phyloP scores from a whole-genome alignment of 2,113 vertebrate genomes.

The Syrrhaptes paradoxus region DNA sequence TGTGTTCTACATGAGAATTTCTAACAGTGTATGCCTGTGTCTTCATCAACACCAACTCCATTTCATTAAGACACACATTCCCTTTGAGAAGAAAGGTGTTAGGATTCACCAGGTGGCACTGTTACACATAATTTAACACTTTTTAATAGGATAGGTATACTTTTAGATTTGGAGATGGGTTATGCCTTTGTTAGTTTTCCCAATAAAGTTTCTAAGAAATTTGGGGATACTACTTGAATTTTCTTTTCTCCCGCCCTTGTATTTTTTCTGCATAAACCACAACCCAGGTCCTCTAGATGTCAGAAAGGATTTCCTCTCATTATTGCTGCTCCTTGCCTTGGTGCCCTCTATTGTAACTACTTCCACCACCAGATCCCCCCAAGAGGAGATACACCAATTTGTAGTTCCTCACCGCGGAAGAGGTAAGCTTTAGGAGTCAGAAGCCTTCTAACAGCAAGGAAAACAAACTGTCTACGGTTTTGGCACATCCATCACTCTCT shows the following conservation, averaged over 20 bases:
- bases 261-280: not conserved
- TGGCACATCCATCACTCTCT: not conserved
- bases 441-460: not conserved
- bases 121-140: conserved; percentile 30
- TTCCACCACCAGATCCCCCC: not conserved
- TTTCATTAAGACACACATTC: not conserved
- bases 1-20: not conserved
- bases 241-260: not conserved
- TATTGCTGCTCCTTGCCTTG: not conserved
- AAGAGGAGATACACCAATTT: not conserved
- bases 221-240: not conserved
- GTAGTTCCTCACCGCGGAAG: not conserved
- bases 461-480: not conserved
- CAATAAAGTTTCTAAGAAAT: not conserved
- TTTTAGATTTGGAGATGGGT: not conserved
- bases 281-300: not conserved
- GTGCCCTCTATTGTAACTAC: not conserved
- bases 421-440: not conserved
- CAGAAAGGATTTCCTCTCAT: not conserved
- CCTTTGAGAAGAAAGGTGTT: not conserved
- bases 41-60: not conserved
- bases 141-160: not conserved
- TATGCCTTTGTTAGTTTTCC: not conserved
- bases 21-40: not conserved
- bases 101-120: conserved; percentile 55